A percentile compares a stretch with the other conserved stretches of the same genome.
phyloP scores from a whole-genome alignment of 2,797 vertebrate species.

The Xiphorhynchus erythropygius region DNA sequence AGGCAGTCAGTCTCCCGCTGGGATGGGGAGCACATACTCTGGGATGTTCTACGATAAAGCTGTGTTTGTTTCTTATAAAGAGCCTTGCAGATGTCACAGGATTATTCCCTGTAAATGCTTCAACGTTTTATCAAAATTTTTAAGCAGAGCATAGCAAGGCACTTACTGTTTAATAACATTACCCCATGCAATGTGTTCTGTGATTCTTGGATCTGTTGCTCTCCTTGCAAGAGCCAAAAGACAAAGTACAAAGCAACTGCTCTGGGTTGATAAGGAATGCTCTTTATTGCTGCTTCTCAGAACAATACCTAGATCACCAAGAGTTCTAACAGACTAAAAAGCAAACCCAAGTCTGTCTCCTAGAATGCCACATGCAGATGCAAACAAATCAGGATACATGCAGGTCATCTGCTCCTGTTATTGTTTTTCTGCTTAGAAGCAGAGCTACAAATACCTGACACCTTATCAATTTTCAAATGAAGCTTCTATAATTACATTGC shows the following conservation, averaged over 20 bases:
- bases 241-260: background rate
- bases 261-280: background rate
- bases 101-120: background rate
- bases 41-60: background rate
- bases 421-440: background rate
- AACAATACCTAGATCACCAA: background rate
- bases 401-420: background rate
- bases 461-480: background rate
- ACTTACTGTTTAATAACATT: background rate
- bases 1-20: background rate
- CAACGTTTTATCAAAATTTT: background rate
- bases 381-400: background rate
- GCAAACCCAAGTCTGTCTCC: background rate
- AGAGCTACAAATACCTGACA: slow-evolving; percentile 9
- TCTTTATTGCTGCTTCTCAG: background rate
- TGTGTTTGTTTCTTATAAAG: background rate
- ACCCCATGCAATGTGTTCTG: background rate
- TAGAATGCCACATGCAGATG: background rate
- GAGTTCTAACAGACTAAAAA: background rate
- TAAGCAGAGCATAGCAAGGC: background rate
- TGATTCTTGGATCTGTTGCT: background rate
- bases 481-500: background rate
- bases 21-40: background rate
- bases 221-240: background rate
- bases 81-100: background rate